These are phyloP conservation scores for Acanthoscelides obtectus DNA, from an alignment of 2,888 invertebrate genomes.

Conservation along the genomic window DNA sequence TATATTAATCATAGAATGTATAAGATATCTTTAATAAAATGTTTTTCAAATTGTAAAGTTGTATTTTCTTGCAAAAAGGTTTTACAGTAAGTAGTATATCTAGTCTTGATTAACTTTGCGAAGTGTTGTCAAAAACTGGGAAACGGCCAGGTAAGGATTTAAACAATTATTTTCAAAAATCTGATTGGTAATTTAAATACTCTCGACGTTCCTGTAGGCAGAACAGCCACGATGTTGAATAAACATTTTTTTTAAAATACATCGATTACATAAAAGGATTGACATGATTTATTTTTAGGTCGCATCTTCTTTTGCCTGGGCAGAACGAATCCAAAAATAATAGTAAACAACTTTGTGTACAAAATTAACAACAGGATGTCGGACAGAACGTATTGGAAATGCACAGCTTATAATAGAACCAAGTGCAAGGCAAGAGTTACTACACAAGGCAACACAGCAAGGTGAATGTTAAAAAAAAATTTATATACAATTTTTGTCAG, in stretches of 20 bases:
- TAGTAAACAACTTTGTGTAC: conserved; percentile 28
- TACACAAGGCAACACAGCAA: conserved; percentile 24
- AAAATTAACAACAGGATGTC: conserved; percentile 27
- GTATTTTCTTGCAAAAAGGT: too few relatives aligned
- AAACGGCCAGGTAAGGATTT: not conserved
- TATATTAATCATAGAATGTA: too few relatives aligned
- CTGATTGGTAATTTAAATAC: too few relatives aligned
- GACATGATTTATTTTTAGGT: conserved; percentile 21
- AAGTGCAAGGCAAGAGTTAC: conserved; percentile 33
- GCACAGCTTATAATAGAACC: conserved; percentile 28
- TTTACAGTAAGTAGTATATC: too few relatives aligned
- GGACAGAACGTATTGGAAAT: conserved; percentile 35
- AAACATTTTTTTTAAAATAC: too few relatives aligned
- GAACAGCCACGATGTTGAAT: too few relatives aligned
- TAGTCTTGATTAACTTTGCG: too few relatives aligned
- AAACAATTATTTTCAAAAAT: not conserved
- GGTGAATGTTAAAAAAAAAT: not conserved
- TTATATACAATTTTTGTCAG: not conserved
- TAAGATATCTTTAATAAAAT: too few relatives aligned
- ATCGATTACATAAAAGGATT: too few relatives aligned
- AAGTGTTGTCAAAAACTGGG: not conserved
- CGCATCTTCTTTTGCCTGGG: conserved; percentile 28
- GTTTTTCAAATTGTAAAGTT: too few relatives aligned
- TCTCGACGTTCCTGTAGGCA: too few relatives aligned
- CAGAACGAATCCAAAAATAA: conserved; percentile 31